Base-by-base conservation (phyloP, 2,888 invertebrate genomes). In the Mesorhabditis spiculigera region DNA sequence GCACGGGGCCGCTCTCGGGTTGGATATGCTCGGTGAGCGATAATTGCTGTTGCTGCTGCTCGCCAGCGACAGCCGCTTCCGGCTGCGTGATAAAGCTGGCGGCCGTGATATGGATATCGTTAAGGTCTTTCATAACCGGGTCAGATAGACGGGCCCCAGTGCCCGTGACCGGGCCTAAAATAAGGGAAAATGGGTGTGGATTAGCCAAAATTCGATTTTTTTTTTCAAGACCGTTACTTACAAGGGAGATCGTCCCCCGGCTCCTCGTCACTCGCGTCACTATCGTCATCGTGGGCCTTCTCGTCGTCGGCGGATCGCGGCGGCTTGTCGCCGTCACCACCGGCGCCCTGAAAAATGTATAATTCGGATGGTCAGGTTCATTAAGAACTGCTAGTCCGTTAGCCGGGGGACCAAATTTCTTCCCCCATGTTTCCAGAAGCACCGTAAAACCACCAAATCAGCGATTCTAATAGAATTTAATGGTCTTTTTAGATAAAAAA, bases 201-300 rank as follows among this genome's bases (percentile, higher is more conserved):
- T 68, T 43, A n/a, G 13, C 45, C 50, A 66, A 16, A n/a, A 41
- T 65, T 65, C n/a, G 66, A 66, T 43, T 45, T 44, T 66, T n/a
- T n/a, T 43, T 45, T 44, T 28, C 13, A 45, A 16, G 28, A 66
- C 16, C 42, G 45, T 28, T 65, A 79, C 85, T 80, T 70, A 84
- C 84, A 81, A 41, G 81, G 81, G 64, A 82, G 73, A 72, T 79
- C 82, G 63, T 81, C 78, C 50, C 78, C 78, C 42, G 76, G 75
- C 71, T 86, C 83, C 71, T 86, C 82, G 77, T 85, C 83, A 70
- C 82, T 76, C 65, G 84, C 83, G 70, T 86, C 86, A 4, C 82
- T 82, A 65, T 87, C 87, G 69, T 87, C 86, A 45, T 86, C 86
- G 45, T 79, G 75, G 71, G 76, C 82, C 77, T 76, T 84, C 80